Base-by-base conservation (phyloP, 2,888 invertebrate genomes). In the Elaeidobius kamerunicus region DNA sequence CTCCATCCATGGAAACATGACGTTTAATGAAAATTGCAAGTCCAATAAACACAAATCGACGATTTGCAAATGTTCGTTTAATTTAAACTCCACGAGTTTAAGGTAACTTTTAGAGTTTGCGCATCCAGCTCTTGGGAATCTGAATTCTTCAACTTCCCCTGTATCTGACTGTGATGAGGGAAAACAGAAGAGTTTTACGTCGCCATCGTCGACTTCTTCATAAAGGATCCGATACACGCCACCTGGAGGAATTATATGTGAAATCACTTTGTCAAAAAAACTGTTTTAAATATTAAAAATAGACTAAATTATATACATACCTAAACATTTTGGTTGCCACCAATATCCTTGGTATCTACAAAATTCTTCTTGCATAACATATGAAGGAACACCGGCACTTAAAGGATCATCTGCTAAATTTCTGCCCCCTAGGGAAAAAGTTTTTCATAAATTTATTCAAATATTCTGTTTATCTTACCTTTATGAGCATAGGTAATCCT, bases 281-380 rank as follows among this genome's bases (percentile, higher is more conserved):
- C 9, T 27, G 27, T 27, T 27, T 27, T 5, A 27, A 27, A 27
- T 27, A 27, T 27, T 27, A 27, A 27, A 7, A n/a, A n/a, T n/a
- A n/a, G n/a, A n/a, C n/a, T n/a, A n/a, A n/a, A n/a, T n/a, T 27
- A 9, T 27, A 9, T 27, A 9, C 27, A 53, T 64, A 84, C 84
- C 83, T 57, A 80, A 76, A 39, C 82, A 80, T 60, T 79, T 78
- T 0, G 94, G 92, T 67, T 94, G 92, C 98, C 99, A 99, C 98
- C 98, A 99, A 73, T 92, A 96, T 0, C 97, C 98, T 52, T 91
- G 91, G 72, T 94, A 98, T 27, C 96, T 78, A 60, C 90, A 90
- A 74, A 99, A 97, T 75, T 99, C 99, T 72, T 99, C 99, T 73
- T 98, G 98, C 71, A 95, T 94, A 0, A 99, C 94, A 73, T 97